A percentile compares a stretch with the other conserved stretches of the same genome.
phyloP scores from a whole-genome alignment of 2,888 invertebrate species.

The Cremastobaeus sp. region DNA sequence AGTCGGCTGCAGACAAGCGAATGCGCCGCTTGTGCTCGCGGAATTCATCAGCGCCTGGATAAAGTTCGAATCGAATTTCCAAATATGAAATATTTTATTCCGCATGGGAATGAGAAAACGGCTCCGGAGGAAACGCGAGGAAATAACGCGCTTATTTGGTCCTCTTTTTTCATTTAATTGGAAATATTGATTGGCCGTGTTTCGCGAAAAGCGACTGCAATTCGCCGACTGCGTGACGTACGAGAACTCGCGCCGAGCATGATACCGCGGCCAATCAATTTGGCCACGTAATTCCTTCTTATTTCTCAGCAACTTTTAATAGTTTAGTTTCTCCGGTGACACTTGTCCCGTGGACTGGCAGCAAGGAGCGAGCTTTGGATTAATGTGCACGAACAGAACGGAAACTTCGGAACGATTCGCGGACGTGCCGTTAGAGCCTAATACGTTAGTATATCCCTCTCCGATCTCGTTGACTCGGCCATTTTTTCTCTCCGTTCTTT shows the following conservation, averaged over 20 bases:
- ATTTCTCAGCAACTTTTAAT: slow-evolving; percentile 72
- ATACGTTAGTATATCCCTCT: slow-evolving; percentile 70
- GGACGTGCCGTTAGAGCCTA: slow-evolving; percentile 71
- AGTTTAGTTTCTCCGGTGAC: slow-evolving; percentile 71
- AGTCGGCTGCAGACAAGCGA: slow-evolving; percentile 28
- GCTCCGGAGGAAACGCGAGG: no score
- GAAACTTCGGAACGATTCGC: slow-evolving; percentile 69
- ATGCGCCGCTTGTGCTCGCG: no score
- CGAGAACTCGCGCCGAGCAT: slow-evolving; percentile 22
- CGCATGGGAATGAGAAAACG: no score
- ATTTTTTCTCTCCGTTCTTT: slow-evolving; percentile 31
- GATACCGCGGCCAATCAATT: slow-evolving; percentile 44
- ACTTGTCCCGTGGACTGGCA: slow-evolving; percentile 60
- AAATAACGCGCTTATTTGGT: no score
- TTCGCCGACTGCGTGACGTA: no score
- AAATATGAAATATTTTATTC: no score
- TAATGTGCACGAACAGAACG: slow-evolving; percentile 63
- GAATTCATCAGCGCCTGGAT: no score
- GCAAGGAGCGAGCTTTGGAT: slow-evolving; percentile 57
- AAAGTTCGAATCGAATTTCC: not conserved
- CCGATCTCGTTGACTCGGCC: slow-evolving; percentile 49
- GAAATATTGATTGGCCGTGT: no score
- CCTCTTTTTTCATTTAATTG: no score
- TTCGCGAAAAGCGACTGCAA: no score
- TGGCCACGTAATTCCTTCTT: slow-evolving; percentile 68